Evolutionary conservation across 2,797 vertebrate genomes (phyloP).

Genomic region (Epinephelus coioides): DNA sequence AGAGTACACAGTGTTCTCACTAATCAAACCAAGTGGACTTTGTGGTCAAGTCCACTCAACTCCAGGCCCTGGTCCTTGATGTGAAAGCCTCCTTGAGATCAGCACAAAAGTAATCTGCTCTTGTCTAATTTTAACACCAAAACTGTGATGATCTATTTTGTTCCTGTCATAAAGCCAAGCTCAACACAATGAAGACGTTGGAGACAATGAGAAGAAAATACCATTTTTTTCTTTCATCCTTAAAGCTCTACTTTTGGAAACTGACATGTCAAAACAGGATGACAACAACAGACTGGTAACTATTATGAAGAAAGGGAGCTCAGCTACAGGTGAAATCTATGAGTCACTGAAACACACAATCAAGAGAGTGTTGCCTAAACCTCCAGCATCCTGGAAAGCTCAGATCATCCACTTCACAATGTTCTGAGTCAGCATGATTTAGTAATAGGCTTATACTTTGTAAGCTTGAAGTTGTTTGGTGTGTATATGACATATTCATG

Average conservation of each 20-base stretch:
- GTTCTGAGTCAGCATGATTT: neutral
- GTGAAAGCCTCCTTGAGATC: neutral
- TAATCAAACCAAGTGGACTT: no score
- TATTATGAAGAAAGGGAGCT: slow-evolving; percentile 11
- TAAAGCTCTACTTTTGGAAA: neutral
- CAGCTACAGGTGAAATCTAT: neutral
- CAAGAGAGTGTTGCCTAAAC: neutral
- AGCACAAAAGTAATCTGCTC: neutral
- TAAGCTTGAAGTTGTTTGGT: neutral
- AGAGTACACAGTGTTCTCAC: no score
- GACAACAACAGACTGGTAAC: neutral
- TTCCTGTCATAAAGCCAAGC: neutral
- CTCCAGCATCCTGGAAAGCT: neutral
- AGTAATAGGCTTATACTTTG: slow-evolving; percentile 16
- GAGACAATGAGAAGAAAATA: no score
- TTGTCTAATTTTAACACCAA: no score
- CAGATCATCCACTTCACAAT: slow-evolving; percentile 1
- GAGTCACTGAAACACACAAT: slow-evolving; percentile 28
- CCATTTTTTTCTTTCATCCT: no score
- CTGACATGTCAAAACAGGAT: neutral
- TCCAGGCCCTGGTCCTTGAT: no score
- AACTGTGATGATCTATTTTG: neutral
- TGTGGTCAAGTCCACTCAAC: no score
- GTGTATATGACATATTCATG: neutral
- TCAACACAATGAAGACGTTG: neutral